Percentiles rank a stretch among this genome's conserved stretches.
Evolutionary conservation across 2,797 vertebrate species (phyloP).

Genomic region (Rhinogobio ventralis): DNA sequence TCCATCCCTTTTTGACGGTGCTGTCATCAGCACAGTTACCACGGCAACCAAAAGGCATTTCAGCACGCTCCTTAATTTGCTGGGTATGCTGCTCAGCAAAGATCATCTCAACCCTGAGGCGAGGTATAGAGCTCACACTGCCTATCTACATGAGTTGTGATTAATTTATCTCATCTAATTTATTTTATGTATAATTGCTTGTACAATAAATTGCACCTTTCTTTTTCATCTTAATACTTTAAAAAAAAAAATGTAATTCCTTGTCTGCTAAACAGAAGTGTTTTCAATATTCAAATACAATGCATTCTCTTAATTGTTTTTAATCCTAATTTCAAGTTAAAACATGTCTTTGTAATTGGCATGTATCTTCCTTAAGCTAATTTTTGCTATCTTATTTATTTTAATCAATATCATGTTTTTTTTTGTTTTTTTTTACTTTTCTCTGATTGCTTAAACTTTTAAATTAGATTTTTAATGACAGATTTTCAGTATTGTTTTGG

Average conservation of each 20-base stretch:
- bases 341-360: too few relatives aligned
- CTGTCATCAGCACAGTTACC: conserved; percentile 98
- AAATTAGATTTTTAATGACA: neutral
- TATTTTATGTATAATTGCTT: conserved; percentile 11
- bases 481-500: neutral
- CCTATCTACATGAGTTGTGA: conserved; percentile 15
- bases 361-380: neutral
- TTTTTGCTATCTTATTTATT: neutral
- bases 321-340: neutral
- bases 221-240: neutral
- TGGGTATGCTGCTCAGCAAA: conserved; percentile 89
- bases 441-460: neutral
- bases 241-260: too few relatives aligned
- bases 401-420: neutral
- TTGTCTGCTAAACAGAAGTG: neutral
- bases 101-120: conserved; percentile 91
- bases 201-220: conserved; percentile 11
- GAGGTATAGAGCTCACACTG: conserved; percentile 75
- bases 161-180: conserved; percentile 20
- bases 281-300: neutral
- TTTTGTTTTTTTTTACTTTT: neutral
- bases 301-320: too few relatives aligned
- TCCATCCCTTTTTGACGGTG: conserved; percentile 95
- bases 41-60: conserved; percentile 99
- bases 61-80: conserved; percentile 90